phyloP scores from a whole-genome alignment of 2,888 invertebrate species.

The Pecten maximus region DNA sequence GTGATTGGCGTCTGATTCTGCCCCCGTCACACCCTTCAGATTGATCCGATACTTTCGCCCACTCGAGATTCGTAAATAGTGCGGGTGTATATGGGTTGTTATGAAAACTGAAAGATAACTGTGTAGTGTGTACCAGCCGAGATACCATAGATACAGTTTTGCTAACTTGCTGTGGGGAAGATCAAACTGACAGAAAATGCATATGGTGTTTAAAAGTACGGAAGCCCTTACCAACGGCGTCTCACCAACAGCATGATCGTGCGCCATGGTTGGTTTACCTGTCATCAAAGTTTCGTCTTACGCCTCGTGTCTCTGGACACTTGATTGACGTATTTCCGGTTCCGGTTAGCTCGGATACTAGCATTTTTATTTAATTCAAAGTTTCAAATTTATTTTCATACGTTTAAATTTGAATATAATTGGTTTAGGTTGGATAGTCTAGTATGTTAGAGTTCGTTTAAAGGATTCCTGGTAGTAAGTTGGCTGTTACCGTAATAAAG shows the following conservation, averaged over 20 bases:
- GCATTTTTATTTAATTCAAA: no score
- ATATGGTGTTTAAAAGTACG: background rate
- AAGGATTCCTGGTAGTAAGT: no score
- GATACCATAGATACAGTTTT: background rate
- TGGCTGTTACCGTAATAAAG: no score
- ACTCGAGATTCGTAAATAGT: background rate
- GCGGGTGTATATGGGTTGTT: slow-evolving; percentile 20
- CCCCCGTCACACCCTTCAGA: background rate
- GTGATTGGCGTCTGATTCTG: background rate
- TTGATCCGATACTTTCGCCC: background rate
- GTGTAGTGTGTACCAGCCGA: background rate
- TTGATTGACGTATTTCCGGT: background rate
- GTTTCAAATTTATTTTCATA: no score
- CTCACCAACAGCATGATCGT: background rate
- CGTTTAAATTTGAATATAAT: no score
- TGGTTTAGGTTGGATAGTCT: no score
- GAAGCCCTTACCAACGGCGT: background rate
- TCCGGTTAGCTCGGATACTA: background rate
- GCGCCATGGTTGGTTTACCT: background rate
- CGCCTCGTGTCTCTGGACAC: background rate
- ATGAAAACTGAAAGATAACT: background rate
- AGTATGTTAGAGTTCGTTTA: no score
- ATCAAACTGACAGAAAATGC: slow-evolving; percentile 7
- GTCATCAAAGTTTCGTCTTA: background rate
- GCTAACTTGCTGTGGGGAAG: background rate